A percentile compares a stretch with the other conserved stretches of the same genome.
These are phyloP conservation scores for Ptilonorhynchus violaceus DNA, from an alignment of 2,113 vertebrate species.

Conservation along the genomic window DNA sequence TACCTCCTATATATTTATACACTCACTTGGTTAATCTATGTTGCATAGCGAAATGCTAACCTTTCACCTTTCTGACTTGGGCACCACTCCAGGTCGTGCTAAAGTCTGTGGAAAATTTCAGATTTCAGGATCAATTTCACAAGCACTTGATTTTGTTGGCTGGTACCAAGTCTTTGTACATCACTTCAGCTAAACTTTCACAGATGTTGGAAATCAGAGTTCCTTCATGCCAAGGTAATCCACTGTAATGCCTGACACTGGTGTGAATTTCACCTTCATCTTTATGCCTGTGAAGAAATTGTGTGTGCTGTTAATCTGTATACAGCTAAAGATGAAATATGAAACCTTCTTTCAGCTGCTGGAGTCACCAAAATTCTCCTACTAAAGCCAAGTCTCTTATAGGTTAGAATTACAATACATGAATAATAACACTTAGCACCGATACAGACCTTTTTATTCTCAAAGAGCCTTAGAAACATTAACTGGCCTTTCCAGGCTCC, in stretches of 20 bases:
- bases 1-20: neutral
- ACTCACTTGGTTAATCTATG: neutral
- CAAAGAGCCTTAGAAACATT: slow-evolving; percentile 12
- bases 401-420: slow-evolving; percentile 23
- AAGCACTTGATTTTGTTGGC: neutral
- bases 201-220: neutral
- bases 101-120: neutral
- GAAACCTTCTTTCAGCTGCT: neutral
- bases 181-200: neutral
- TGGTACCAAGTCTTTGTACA: neutral
- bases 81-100: neutral
- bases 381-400: neutral
- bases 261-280: neutral
- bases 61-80: neutral
- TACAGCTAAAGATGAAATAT: neutral
- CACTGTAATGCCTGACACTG: neutral
- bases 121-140: neutral
- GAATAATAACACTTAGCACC: neutral
- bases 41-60: neutral
- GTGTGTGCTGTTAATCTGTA: neutral
- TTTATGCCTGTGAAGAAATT: neutral
- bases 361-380: neutral
- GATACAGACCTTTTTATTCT: neutral
- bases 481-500: slow-evolving; percentile 8
- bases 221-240: neutral